Conservation (phyloP, 2,113 vertebrate species). For the Nothocercus julius region DNA sequence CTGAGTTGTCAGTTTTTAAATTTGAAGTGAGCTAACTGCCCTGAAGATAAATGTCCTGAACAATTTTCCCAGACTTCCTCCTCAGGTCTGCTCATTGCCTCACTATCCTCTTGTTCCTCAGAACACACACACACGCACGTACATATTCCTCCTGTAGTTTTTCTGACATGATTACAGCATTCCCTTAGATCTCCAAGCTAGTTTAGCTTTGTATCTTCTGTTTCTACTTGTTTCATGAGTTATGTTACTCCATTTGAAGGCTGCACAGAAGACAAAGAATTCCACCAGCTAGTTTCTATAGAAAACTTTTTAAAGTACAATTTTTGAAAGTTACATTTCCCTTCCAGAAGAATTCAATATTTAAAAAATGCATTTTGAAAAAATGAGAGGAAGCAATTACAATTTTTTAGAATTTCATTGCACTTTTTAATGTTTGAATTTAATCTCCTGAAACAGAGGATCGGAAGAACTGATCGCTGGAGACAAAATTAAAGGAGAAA, state of each 20-base stretch:
- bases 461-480: not conserved
- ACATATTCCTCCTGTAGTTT: not conserved
- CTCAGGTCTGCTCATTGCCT: not conserved
- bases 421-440: not conserved
- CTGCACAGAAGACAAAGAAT: not conserved
- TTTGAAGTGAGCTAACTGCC: not conserved
- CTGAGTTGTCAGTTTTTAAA: not conserved
- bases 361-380: not conserved
- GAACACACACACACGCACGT: not conserved
- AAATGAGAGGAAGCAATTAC: not conserved
- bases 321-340: not conserved
- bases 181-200: not conserved
- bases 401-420: not conserved
- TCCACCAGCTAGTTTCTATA: not conserved
- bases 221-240: not conserved
- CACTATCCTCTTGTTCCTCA: not conserved
- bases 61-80: not conserved
- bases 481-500: not conserved
- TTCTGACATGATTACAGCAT: not conserved
- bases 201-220: not conserved
- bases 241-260: not conserved
- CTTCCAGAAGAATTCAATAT: not conserved
- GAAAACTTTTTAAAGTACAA: not conserved
- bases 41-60: not conserved
- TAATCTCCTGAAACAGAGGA: not conserved